Conservation (phyloP, 2,113 vertebrate genomes). For the Electrona antarctica region DNA sequence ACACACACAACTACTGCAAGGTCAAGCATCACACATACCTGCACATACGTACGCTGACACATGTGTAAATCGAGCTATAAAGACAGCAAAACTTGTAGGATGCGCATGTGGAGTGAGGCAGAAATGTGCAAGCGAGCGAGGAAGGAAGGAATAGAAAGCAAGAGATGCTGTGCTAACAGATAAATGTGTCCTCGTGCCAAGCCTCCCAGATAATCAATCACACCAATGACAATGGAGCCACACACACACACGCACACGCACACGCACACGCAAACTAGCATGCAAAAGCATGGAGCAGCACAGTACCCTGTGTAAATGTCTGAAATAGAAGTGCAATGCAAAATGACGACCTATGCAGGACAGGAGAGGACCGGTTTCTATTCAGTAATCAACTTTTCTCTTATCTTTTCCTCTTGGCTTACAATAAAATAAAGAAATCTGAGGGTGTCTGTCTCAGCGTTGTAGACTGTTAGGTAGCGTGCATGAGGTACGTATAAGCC, state of each 20-base stretch:
- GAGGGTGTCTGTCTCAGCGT: no score
- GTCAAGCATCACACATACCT: conserved; percentile 6
- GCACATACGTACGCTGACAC: conserved; percentile 68
- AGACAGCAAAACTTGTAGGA: conserved; percentile 46
- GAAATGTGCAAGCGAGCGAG: conserved; percentile 1
- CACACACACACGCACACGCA: conserved; percentile 12
- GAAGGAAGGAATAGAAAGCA: background rate
- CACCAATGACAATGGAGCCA: conserved; percentile 73
- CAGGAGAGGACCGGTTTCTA: conserved; percentile 5
- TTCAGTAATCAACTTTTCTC: background rate
- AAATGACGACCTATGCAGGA: no score
- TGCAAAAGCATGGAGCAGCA: no score
- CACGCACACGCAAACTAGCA: conserved; percentile 48
- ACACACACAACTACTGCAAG: no score
- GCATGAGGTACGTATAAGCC: no score
- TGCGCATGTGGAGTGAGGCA: conserved; percentile 27
- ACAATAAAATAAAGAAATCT: no score
- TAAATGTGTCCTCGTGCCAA: conserved; percentile 79
- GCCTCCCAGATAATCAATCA: conserved; percentile 80
- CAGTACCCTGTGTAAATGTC: no score
- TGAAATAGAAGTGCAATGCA: no score
- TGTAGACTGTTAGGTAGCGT: no score
- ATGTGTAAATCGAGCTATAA: conserved; percentile 64
- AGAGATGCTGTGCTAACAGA: conserved; percentile 62
- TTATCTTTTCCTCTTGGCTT: no score